These are phyloP conservation scores for Dascyllus trimaculatus DNA, from an alignment of 2,113 vertebrate genomes.

Conservation along the genomic window DNA sequence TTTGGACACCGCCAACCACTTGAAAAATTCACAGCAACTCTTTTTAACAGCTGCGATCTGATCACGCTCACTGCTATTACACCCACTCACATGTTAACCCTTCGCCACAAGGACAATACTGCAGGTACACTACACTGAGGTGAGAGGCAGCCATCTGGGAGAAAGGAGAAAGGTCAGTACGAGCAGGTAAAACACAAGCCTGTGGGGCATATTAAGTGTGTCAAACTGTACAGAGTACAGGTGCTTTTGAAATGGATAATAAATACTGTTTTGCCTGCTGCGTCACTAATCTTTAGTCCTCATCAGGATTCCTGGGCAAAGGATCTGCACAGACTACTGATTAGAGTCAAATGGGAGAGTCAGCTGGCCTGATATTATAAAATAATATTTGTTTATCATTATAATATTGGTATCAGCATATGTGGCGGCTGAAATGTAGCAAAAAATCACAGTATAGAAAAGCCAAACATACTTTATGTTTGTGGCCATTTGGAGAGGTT, in stretches of 20 bases:
- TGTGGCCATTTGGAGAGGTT: background rate
- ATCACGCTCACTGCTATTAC: slow-evolving; percentile 34
- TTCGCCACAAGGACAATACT: slow-evolving; percentile 19
- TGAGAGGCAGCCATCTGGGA: slow-evolving; percentile 54
- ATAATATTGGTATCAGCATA: too few species aligned
- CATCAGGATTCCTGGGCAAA: background rate
- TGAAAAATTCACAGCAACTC: slow-evolving; percentile 48
- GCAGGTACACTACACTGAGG: slow-evolving; percentile 25
- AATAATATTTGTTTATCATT: background rate
- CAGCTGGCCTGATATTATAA: background rate
- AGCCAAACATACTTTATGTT: background rate
- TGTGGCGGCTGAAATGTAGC: background rate
- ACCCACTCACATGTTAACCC: slow-evolving; percentile 43
- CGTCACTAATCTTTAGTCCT: slow-evolving; percentile 18
- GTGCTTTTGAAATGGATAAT: slow-evolving; percentile 33
- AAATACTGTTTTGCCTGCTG: slow-evolving; percentile 24
- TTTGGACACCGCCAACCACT: slow-evolving; percentile 39
- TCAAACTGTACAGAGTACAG: slow-evolving; percentile 23
- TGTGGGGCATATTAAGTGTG: slow-evolving; percentile 5
- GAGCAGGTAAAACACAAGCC: slow-evolving; percentile 40
- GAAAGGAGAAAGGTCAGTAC: slow-evolving; percentile 39
- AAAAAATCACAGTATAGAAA: background rate
- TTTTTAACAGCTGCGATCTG: slow-evolving; percentile 44
- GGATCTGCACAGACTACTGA: slow-evolving; percentile 1
- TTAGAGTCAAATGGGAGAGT: slow-evolving; percentile 17